Conservation (phyloP, 2,888 invertebrate species). For the Rhimphoctona megacephalus region DNA sequence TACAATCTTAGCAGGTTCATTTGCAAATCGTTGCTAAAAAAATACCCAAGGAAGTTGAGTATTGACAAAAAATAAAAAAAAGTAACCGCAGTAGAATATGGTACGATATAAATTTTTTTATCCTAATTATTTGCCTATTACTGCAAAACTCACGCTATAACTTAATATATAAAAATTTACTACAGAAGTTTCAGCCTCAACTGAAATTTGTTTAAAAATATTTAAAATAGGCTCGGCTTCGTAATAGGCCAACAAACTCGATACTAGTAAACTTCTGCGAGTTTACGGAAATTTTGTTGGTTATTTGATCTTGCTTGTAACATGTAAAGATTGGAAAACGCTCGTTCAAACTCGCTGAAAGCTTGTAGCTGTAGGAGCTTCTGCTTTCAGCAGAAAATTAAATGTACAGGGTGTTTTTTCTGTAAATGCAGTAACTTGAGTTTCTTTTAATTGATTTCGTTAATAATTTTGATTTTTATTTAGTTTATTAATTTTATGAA, state of each 20-base stretch:
- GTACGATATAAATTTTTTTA: not conserved
- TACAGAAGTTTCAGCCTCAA: not conserved
- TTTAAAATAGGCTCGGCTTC: not conserved
- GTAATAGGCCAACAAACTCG: not conserved
- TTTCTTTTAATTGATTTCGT: not conserved
- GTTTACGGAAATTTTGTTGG: not conserved
- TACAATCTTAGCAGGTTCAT: not conserved
- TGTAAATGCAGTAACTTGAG: not conserved
- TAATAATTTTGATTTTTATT: not conserved
- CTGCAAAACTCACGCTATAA: not conserved
- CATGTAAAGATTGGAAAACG: not conserved
- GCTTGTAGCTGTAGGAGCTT: not conserved
- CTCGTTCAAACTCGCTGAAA: not conserved
- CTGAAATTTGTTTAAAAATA: not conserved
- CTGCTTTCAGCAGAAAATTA: not conserved
- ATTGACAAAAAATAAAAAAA: not conserved
- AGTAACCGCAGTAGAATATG: not conserved
- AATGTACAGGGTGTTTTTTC: not conserved
- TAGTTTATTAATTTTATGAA: not conserved
- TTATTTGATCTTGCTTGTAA: not conserved
- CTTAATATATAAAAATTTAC: not conserved
- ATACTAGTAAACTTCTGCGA: not conserved
- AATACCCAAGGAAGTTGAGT: not conserved
- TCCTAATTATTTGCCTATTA: not conserved
- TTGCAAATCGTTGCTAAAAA: not conserved